These are phyloP conservation scores for Pardosa pseudoannulata DNA, from an alignment of 2,888 invertebrate species.

Conservation along the genomic window DNA sequence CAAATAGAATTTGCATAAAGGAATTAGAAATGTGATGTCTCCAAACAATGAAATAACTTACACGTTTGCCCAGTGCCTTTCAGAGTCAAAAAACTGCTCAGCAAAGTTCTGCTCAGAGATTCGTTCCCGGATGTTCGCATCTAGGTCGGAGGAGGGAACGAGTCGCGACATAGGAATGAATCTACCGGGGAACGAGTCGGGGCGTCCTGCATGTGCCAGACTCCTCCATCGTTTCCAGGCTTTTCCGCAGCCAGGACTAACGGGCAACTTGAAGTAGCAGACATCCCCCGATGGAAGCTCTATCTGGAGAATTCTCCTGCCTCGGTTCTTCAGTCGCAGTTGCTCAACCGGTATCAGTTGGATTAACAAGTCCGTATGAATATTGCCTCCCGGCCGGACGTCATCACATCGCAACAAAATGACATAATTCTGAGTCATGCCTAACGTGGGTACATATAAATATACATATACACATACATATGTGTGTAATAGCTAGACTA, in stretches of 20 bases:
- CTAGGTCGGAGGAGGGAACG: background rate
- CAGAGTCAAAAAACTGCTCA: background rate
- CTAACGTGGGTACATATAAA: too few species aligned
- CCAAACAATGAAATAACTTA: too few species aligned
- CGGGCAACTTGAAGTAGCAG: background rate
- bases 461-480: too few species aligned
- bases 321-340: background rate
- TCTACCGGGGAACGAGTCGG: background rate
- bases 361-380: background rate
- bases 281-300: background rate
- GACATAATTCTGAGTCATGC: background rate
- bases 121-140: background rate
- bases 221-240: background rate
- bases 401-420: background rate
- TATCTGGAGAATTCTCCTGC: background rate
- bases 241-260: background rate
- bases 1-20: too few species aligned
- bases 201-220: background rate
- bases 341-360: background rate
- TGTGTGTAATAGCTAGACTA: too few species aligned
- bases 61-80: background rate
- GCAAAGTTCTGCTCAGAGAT: background rate
- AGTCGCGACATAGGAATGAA: background rate
- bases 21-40: too few species aligned
- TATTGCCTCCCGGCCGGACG: too few species aligned